Percentiles rank a stretch among this genome's conserved stretches.
phyloP scores from a whole-genome alignment of 2,113 vertebrate species.

The Heterocephalus glaber region DNA sequence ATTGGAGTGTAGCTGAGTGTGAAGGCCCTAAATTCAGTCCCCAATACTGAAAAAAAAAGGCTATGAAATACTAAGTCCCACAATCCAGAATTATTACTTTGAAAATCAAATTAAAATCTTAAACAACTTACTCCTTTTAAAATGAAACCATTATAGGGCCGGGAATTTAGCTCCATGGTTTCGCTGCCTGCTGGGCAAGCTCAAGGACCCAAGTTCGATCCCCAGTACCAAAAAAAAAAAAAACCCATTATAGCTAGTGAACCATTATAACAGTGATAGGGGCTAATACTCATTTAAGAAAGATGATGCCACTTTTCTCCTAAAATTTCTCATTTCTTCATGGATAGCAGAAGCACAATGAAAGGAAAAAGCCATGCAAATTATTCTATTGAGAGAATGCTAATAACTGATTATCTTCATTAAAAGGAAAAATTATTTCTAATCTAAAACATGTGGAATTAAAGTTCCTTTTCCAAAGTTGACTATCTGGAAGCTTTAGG shows the following conservation, averaged over 20 bases:
- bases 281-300: conserved; percentile 6
- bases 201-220: no score
- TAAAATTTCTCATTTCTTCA: neutral
- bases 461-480: neutral
- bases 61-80: conserved; percentile 4
- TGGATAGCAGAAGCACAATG: conserved; percentile 9
- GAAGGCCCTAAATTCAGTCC: neutral
- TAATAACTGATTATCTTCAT: neutral
- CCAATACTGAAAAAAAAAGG: neutral
- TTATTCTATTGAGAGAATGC: neutral
- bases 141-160: no score
- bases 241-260: neutral
- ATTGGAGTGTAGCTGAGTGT: neutral
- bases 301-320: neutral
- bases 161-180: no score
- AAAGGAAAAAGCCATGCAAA: neutral
- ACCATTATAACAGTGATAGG: neutral
- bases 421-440: conserved; percentile 57
- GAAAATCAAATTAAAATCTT: conserved; percentile 54
- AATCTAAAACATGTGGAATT: neutral
- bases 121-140: neutral
- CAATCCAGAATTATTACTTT: conserved; percentile 25
- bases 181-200: no score
- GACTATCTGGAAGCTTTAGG: neutral
- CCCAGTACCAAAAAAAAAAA: no score